Evolutionary conservation across 1,140 invertebrate species (phyloP).

Genomic region (Idris sp.): DNA sequence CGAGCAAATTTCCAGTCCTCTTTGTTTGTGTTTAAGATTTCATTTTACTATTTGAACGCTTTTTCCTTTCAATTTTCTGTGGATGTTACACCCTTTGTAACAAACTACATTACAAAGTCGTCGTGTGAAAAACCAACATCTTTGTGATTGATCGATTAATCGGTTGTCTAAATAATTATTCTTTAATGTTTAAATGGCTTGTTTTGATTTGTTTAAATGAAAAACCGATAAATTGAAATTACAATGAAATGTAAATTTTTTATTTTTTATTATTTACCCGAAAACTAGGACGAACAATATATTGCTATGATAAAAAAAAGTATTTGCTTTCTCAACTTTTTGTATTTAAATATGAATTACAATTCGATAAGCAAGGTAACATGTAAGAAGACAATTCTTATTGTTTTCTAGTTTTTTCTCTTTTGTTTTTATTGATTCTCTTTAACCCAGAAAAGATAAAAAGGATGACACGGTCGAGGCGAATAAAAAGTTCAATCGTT

Average conservation of each 20-base stretch:
- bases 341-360: slow-evolving; percentile 44
- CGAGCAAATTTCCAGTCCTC: slow-evolving; percentile 48
- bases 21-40: slow-evolving; percentile 67
- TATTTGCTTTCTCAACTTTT: slow-evolving; percentile 16
- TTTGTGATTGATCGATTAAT: slow-evolving; percentile 1
- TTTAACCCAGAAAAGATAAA: slow-evolving; percentile 37
- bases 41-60: slow-evolving; percentile 34
- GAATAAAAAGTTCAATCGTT: slow-evolving; percentile 58
- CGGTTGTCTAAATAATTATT: not conserved
- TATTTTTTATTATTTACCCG: too few relatives aligned
- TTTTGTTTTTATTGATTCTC: slow-evolving; percentile 7
- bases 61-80: slow-evolving; percentile 25
- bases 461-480: slow-evolving; percentile 44
- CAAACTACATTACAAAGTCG: slow-evolving; percentile 24
- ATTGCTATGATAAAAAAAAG: too few relatives aligned
- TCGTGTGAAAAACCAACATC: not conserved
- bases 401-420: slow-evolving; percentile 24
- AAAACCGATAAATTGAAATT: too few relatives aligned
- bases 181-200: too few relatives aligned
- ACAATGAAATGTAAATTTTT: too few relatives aligned
- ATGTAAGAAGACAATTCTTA: slow-evolving; percentile 22
- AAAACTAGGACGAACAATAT: too few relatives aligned
- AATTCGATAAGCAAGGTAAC: slow-evolving; percentile 15
- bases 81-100: slow-evolving; percentile 9
- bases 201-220: too few relatives aligned